Percentiles rank a stretch among this genome's conserved stretches.
Conservation (phyloP, 1,140 invertebrate species). For the Bombus cullumanus region DNA sequence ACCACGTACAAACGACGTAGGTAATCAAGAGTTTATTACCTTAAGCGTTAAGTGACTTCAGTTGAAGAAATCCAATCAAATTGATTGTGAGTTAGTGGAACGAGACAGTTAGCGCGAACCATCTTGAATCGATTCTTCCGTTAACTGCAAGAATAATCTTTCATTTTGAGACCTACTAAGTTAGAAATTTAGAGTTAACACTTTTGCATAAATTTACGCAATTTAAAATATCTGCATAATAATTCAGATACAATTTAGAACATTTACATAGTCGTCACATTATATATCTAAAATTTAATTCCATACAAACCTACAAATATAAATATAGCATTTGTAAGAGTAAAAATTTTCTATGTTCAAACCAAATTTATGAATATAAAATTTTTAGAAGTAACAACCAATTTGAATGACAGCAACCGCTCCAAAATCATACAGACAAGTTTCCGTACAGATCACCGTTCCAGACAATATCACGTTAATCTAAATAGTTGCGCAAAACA, state of each 20-base stretch:
- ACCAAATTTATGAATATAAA: background rate
- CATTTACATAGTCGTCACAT: background rate
- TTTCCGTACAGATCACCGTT: too few species aligned
- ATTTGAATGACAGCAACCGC: background rate
- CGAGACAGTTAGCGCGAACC: background rate
- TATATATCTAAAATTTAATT: background rate
- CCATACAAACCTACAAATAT: background rate
- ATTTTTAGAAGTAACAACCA: background rate
- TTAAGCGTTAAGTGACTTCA: background rate
- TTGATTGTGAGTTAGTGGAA: background rate
- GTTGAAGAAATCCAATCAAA: background rate
- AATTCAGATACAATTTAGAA: background rate
- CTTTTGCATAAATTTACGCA: background rate
- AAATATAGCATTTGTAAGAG: background rate
- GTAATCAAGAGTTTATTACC: slow-evolving; percentile 3
- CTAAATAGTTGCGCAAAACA: background rate
- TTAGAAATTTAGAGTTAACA: background rate
- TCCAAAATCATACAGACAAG: background rate
- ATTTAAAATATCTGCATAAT: background rate
- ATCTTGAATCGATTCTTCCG: background rate
- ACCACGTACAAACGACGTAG: background rate
- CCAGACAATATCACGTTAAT: too few species aligned
- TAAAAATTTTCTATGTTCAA: too few species aligned
- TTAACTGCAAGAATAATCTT: background rate
- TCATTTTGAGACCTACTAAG: background rate